Conservation (phyloP, 2,888 invertebrate genomes). For the Allacma fusca region DNA sequence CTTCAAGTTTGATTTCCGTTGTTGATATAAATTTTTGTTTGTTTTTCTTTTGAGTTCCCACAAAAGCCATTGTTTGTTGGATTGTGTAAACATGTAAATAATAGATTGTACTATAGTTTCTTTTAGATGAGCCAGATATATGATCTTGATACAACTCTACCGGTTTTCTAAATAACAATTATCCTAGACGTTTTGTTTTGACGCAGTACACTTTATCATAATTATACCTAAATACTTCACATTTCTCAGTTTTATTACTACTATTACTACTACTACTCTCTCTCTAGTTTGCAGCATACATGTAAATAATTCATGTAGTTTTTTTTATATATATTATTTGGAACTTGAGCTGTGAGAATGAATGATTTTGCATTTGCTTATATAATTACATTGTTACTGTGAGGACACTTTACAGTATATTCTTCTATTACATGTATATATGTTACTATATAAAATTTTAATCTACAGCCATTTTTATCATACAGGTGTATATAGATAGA, state of each 20-base stretch:
- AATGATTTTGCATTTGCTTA: constrained; percentile 19
- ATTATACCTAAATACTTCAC: not conserved
- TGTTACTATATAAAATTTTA: not conserved
- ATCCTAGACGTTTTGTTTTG: not conserved
- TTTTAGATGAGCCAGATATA: too few species aligned
- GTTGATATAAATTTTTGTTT: too few species aligned
- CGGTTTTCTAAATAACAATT: not conserved
- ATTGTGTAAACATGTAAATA: too few species aligned
- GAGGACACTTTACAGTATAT: not conserved
- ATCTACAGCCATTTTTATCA: not conserved
- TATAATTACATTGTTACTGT: not conserved
- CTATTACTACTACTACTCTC: not conserved
- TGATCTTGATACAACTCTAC: not conserved
- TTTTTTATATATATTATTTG: constrained; percentile 4
- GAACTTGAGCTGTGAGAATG: constrained; percentile 30
- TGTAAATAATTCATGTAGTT: not conserved
- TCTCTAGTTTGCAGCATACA: not conserved
- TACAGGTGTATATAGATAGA: not conserved
- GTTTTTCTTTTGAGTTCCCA: too few species aligned
- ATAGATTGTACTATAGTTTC: too few species aligned
- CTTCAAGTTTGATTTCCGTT: too few species aligned
- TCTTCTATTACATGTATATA: not conserved
- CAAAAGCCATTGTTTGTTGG: too few species aligned
- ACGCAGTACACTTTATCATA: not conserved
- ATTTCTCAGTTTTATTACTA: not conserved